Evolutionary conservation across 2,113 vertebrate genomes (phyloP).

Genomic region (Syngnathus scovelli): DNA sequence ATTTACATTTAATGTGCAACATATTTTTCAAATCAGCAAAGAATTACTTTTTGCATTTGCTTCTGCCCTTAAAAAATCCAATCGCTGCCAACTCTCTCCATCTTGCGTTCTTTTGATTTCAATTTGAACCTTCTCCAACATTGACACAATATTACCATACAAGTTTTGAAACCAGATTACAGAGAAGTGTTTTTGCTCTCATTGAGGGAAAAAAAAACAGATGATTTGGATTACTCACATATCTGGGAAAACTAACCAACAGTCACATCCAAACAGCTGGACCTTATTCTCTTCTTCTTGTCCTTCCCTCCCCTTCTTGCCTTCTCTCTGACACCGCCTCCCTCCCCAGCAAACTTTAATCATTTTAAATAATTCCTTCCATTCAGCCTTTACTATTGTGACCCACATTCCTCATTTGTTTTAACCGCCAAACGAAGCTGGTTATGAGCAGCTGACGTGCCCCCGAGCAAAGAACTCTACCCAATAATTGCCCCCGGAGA

Average conservation of each 20-base stretch:
- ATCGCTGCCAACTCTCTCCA: neutral
- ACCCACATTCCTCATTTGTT: neutral
- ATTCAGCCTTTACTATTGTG: neutral
- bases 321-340: neutral
- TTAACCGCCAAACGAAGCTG: constrained; percentile 2
- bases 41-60: neutral
- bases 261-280: constrained; percentile 39
- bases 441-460: constrained; percentile 16
- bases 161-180: constrained; percentile 23
- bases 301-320: constrained; percentile 6
- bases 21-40: neutral
- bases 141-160: neutral
- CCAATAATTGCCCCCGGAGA: constrained; percentile 3
- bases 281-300: constrained; percentile 20
- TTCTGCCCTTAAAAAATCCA: neutral
- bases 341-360: neutral
- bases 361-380: constrained; percentile 26
- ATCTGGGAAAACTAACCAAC: constrained; percentile 47
- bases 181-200: constrained; percentile 24
- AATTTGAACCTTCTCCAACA: neutral
- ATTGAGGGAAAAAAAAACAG: constrained; percentile 37
- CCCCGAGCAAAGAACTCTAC: constrained; percentile 33
- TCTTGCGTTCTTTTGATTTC: neutral
- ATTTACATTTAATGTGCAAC: neutral
- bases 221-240: constrained; percentile 50